Base-by-base conservation (phyloP, 2,797 vertebrate species). In the Liasis olivaceus region DNA sequence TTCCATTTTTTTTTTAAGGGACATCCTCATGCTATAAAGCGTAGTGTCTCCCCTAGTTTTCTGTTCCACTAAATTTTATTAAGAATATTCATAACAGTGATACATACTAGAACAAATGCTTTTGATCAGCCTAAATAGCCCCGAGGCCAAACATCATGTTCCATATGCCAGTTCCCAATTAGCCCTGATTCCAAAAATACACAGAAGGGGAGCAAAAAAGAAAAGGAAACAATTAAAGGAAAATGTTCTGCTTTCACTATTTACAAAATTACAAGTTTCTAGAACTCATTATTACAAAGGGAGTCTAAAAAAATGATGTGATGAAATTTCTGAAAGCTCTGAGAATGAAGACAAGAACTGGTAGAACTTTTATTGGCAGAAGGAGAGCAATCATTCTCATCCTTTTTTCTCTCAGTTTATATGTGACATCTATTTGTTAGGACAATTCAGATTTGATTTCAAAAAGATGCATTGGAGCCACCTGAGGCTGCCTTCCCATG, bases 111-210 rank as follows among this genome's bases (percentile, higher is more conserved):
- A 91, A 88, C 92, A 88, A 93, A 91, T 91, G 92, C 85, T 88
- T 93, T 90, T 93, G 85, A 93, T 91, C 69, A 90, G 64, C 64
- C 86, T 93, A 81, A 93, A 93, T 88, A 93, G 89, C 92, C 89
- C 51, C 26, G 36, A 91, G 72, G 92, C 85, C 92, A 93, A 88
- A 91, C 85, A 88, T 91, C 72, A 84, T 91, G 69, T 91, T 93
- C 72, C 15, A 26, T 91, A 66, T 88, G 92, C 92, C 89, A 91
- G 63, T 81, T 91, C 51, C 89, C 92, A 91, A 93, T 93, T 93
- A 93, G 85, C 64, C 69, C 86, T 85, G 69, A 93, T 91, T 93
- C 89, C 89, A 66, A 93, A 88, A 91, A 88, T 47, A 66, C 26
- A 84, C 59, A 51, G 66, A 31, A 81, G 59, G 58, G 60, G 17